These are phyloP conservation scores for Todiramphus chloris DNA, from an alignment of 2,113 vertebrate genomes.

Conservation along the genomic window DNA sequence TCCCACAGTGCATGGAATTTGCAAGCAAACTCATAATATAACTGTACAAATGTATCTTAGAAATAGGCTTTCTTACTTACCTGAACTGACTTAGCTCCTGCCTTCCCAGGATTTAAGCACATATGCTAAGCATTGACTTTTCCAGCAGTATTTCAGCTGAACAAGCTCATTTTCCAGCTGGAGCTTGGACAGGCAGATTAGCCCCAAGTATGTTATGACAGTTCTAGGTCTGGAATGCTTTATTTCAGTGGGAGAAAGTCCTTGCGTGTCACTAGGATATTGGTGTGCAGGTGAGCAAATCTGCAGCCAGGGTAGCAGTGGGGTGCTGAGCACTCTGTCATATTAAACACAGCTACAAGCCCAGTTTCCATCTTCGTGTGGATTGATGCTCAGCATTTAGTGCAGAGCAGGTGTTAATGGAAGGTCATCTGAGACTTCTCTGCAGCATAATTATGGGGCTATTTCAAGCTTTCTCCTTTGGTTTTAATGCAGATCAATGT, in stretches of 20 bases:
- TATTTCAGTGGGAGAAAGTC: background rate
- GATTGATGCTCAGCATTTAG: conserved; percentile 5
- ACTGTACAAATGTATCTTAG: background rate
- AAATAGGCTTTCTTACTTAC: background rate
- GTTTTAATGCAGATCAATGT: conserved; percentile 49
- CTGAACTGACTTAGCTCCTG: background rate
- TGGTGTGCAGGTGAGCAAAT: background rate
- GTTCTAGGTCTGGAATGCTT: background rate
- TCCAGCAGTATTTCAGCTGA: background rate
- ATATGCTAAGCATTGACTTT: background rate
- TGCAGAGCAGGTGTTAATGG: conserved; percentile 44
- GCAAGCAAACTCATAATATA: background rate
- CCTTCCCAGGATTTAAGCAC: background rate
- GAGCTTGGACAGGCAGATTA: background rate
- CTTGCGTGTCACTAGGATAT: background rate
- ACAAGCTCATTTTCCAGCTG: background rate
- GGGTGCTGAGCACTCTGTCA: background rate
- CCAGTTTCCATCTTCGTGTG: background rate
- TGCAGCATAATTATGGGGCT: conserved; percentile 28
- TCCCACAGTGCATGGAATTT: background rate
- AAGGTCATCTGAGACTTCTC: conserved; percentile 33
- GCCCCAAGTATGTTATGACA: background rate
- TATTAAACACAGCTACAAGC: background rate
- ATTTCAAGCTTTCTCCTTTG: conserved; percentile 43
- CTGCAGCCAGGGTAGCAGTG: background rate